Percentiles rank a stretch among this genome's conserved stretches.
Conservation (phyloP, 2,113 vertebrate species). For the Euleptes europaea region DNA sequence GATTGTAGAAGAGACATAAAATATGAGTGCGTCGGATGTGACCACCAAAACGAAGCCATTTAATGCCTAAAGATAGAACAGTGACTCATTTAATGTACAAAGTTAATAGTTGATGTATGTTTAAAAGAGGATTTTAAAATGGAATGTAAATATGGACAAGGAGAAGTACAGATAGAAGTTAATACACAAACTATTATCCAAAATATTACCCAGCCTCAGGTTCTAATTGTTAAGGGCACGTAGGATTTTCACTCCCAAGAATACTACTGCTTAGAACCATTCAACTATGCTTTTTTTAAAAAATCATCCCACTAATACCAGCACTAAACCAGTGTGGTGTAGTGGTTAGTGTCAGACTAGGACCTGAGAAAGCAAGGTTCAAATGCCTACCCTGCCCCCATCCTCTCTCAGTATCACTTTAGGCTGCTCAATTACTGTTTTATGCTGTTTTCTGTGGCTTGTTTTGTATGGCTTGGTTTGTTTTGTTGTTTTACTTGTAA, state of each 20-base stretch:
- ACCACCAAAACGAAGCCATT: conserved; percentile 87
- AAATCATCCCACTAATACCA: no score
- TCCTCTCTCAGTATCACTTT: no score
- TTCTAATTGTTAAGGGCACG: not conserved
- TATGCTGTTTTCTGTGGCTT: no score
- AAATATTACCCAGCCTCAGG: conserved; percentile 39
- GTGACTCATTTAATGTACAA: conserved; percentile 36
- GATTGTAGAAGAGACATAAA: conserved; percentile 84
- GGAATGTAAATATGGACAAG: conserved; percentile 56
- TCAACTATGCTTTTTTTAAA: not conserved
- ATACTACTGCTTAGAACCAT: not conserved
- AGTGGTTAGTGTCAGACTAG: no score
- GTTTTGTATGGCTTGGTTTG: no score
- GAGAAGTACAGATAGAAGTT: not conserved
- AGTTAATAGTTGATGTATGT: conserved; percentile 25
- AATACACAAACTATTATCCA: conserved; percentile 1
- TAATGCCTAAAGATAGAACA: conserved; percentile 74
- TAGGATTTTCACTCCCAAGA: not conserved
- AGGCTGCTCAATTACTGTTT: no score
- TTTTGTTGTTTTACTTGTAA: no score
- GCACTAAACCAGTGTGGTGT: no score
- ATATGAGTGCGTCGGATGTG: conserved; percentile 81
- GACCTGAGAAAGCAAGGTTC: no score
- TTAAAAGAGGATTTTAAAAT: conserved; percentile 56
- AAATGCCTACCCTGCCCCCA: no score